Evolutionary conservation across 2,797 vertebrate species (phyloP).

Genomic region (Schizopygopsis pylzovi): DNA sequence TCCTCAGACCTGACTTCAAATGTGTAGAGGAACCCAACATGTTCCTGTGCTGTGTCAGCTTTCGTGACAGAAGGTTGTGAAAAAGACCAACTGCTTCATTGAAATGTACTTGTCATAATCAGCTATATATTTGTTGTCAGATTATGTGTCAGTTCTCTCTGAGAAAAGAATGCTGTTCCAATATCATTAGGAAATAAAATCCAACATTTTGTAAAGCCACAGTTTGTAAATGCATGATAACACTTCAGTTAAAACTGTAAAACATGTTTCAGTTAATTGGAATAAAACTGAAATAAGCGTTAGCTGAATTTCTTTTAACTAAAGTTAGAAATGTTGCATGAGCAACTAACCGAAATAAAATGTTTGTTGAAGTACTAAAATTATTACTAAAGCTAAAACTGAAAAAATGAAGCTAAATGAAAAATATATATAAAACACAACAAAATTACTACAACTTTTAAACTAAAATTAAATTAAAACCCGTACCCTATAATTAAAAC

Average conservation of each 20-base stretch:
- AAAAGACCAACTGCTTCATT: constrained; percentile 53
- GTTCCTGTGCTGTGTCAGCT: constrained; percentile 55
- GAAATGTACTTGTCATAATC: constrained; percentile 46
- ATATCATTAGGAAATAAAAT: constrained; percentile 4
- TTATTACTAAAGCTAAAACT: background rate
- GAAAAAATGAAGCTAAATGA: background rate
- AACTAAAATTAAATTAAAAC: background rate
- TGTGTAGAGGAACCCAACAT: constrained; percentile 59
- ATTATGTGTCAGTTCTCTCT: constrained; percentile 32
- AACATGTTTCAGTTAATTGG: background rate
- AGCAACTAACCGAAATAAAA: background rate
- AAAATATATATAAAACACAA: background rate
- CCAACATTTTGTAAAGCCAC: background rate
- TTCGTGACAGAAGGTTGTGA: constrained; percentile 57
- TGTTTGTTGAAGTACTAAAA: background rate
- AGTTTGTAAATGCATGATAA: background rate
- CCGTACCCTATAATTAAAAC: background rate
- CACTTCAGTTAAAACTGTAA: background rate
- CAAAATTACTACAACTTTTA: background rate
- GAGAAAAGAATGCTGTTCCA: background rate
- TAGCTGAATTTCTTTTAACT: background rate
- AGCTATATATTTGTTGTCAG: constrained; percentile 17
- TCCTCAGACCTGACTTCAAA: constrained; percentile 64
- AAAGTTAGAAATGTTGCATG: background rate
- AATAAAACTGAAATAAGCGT: background rate